Evolutionary conservation across 2,113 vertebrate genomes (phyloP).

Genomic region (Oryzias woworae): DNA sequence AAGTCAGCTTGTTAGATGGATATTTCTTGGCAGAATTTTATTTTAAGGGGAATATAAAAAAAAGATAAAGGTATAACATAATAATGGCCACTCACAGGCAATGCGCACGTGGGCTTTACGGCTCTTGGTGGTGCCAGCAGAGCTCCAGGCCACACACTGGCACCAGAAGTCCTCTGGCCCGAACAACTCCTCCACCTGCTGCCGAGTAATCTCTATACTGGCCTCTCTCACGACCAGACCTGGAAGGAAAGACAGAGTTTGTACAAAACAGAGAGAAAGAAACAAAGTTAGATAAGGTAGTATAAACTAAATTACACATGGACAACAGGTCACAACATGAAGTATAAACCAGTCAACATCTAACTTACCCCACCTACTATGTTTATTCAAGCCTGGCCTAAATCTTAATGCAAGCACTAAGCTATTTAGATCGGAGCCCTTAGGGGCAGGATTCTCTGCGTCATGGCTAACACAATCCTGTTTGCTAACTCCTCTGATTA

Average conservation of each 20-base stretch:
- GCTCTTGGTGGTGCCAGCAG: constrained; percentile 96
- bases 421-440: constrained; percentile 58
- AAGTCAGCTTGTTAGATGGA: constrained; percentile 17
- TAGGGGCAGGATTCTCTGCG: constrained; percentile 59
- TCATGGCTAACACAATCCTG: constrained; percentile 73
- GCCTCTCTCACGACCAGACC: constrained; percentile 96
- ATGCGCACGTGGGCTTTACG: constrained; percentile 96
- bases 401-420: constrained; percentile 50
- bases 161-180: constrained; percentile 98
- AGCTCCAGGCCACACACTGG: constrained; percentile 99
- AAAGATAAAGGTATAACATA: constrained; percentile 28
- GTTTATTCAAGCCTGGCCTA: constrained; percentile 27
- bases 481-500: constrained; percentile 79
- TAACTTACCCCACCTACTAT: constrained; percentile 4
- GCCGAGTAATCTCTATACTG: constrained; percentile 96
- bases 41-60: constrained; percentile 43
- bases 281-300: neutral
- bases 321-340: neutral
- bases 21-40: constrained; percentile 39
- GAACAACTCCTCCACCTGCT: constrained; percentile 97
- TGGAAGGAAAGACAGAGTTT: constrained; percentile 53
- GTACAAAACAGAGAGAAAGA: neutral
- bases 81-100: constrained; percentile 86
- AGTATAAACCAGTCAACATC: constrained; percentile 6
- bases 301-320: neutral